Evolutionary conservation across 1,140 invertebrate species (phyloP), one percentile per base, ranked within the genome.

Genomic region (Leptinotarsa defecta): DNA sequence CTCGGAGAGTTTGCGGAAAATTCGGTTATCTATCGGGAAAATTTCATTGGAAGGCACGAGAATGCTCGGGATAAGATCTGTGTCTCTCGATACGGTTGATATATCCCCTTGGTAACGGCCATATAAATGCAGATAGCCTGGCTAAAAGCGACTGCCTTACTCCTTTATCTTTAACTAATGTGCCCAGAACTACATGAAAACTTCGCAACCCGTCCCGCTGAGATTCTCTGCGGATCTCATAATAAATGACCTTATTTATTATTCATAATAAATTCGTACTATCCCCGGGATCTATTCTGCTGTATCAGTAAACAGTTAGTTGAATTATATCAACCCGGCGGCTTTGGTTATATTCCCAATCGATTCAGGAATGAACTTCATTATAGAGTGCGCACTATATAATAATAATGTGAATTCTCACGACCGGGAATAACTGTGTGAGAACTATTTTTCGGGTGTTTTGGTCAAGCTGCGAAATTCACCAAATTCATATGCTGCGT

Each of bases 71-170:
- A 76, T 76, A 76, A 76, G 69, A 72, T 76, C 74, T 76, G 69
- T 71, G 62, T 75, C 62, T 76, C 63, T 57, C 52, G 74, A 76
- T 76, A 76, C 69, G 69, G 34, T 68, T 76, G 70, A 76, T 65
- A 76, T 76, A 76, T 76, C 49, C 74, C 63, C 74, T 72, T 72
- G 74, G 74, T 72, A 76, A 76, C 69, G 74, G 74, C 62, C 74
- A 76, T 76, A 76, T 76, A 76, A 72, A 76, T 72, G 74, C 63
- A 76, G 74, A 76, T 76, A 72, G 61, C 74, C 74, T 57, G 48
- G 65, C 52, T 61, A 64, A 75, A 64, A 75, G 74, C 74, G 74
- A 75, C 69, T 76, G 19, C 74, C 48, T 65, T 68, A 72, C 74
- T 72, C 62, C 69, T 76, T 72, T 72, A 65, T 76, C 74, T 76